Conservation (phyloP, 2,888 invertebrate species). For the Polydrusus tereticollis region DNA sequence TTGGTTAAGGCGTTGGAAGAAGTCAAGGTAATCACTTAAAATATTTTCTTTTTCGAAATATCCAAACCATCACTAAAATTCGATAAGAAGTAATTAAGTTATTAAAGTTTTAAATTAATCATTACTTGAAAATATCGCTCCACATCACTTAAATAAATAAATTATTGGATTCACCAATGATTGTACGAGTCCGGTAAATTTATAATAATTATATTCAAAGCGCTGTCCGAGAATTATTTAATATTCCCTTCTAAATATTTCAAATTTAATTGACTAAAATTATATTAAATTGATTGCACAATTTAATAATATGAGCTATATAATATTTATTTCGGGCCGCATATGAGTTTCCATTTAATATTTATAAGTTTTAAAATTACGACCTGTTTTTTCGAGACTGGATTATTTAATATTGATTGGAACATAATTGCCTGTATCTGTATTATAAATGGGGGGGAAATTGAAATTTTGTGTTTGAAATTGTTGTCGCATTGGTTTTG, state of each 20-base stretch:
- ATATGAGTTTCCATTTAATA: slow-evolving; percentile 1
- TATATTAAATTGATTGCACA: slow-evolving; percentile 19
- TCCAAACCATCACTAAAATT: too few relatives aligned
- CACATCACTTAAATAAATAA: too few relatives aligned
- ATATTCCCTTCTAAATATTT: slow-evolving; percentile 15
- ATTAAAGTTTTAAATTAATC: too few relatives aligned
- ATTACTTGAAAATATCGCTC: too few relatives aligned
- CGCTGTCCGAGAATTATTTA: not conserved
- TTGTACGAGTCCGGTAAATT: not conserved
- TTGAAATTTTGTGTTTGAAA: not conserved
- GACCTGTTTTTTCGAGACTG: not conserved
- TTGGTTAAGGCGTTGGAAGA: too few relatives aligned
- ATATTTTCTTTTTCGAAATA: too few relatives aligned
- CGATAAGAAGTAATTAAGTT: too few relatives aligned
- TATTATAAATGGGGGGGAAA: not conserved
- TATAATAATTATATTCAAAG: slow-evolving; percentile 10
- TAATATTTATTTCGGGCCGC: not conserved
- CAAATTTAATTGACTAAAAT: slow-evolving; percentile 19
- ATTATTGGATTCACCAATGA: not conserved
- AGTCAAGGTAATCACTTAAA: too few relatives aligned
- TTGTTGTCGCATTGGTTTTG: too few relatives aligned
- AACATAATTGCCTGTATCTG: not conserved
- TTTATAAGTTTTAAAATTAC: not conserved
- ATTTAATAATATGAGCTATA: slow-evolving; percentile 13
- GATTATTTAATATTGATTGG: slow-evolving; percentile 6